Evolutionary conservation across 2,888 invertebrate species (phyloP).

Genomic region (Meta bourneti): DNA sequence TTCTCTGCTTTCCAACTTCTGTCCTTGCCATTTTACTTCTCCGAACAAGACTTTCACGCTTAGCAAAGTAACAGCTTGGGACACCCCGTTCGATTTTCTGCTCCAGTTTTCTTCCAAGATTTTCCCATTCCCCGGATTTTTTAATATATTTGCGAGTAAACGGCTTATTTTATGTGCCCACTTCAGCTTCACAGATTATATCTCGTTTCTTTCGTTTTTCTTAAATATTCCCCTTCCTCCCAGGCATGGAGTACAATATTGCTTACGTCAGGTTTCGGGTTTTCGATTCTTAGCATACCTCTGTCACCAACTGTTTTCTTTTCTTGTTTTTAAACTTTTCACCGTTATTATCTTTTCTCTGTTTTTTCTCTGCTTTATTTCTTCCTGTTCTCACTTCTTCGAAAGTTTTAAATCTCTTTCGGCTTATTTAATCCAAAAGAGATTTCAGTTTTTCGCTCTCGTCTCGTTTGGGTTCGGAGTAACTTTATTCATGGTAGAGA

Average conservation of each 20-base stretch:
- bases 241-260: conserved; percentile 13
- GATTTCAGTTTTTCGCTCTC: conserved; percentile 28
- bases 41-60: neutral
- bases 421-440: conserved; percentile 60
- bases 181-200: neutral
- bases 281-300: conserved; percentile 30
- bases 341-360: conserved; percentile 1
- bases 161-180: conserved; percentile 43
- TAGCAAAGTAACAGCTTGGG: conserved; percentile 9
- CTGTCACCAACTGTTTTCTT: conserved; percentile 11
- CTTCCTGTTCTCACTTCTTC: neutral
- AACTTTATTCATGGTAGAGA: neutral
- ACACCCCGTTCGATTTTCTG: conserved; percentile 33
- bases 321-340: neutral
- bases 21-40: conserved; percentile 3
- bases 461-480: neutral
- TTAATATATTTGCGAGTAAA: conserved; percentile 52
- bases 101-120: neutral
- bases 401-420: conserved; percentile 49
- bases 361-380: neutral
- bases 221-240: neutral
- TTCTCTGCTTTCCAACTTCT: conserved; percentile 4
- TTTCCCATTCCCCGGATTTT: neutral
- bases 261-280: conserved; percentile 25
- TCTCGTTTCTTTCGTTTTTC: neutral